Base-by-base conservation (phyloP, 2,888 invertebrate species). In the Dicyrtoma fusca region DNA sequence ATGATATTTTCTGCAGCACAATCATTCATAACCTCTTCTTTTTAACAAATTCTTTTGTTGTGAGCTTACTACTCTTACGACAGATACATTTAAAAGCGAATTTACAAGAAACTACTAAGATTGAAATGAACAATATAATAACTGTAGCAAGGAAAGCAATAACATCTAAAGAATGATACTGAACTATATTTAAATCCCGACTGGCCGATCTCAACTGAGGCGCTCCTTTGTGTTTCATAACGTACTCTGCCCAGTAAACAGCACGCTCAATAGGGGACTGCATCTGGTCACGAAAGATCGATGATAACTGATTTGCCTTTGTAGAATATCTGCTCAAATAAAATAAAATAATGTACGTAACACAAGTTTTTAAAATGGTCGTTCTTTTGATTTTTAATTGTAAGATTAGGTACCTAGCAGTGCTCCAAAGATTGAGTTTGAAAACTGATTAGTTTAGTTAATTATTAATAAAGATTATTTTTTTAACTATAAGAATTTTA, bases 101-200 rank as follows among this genome's bases (percentile, higher is more conserved):
- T 59, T 25, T 26, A 59, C 26, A 14, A 14, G 17, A 26, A 8
- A 26, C 13, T 23, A 8, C 14, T 34, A 34, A 17, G 5, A 59
- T 13, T 34, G 8, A 21, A 59, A 23, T 25, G n/a, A 59, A 13
- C n/a, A 6, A 23, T 11, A 21, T 1, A n/a, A 59, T 13, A 26
- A 59, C 25, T 21, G 23, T 4, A 23, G 26, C 42, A n/a, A 61
- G 19, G 2, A 61, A 42, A 61, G 26, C 44, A n/a, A 26, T 23
- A n/a, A 61, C 61, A 61, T 61, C 61, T 42, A 61, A 11, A 17
- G 61, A 61, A n/a, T 42, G 61, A 17, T 61, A 61, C 19, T 61
- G 61, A 11, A 61, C 10, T 1, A 17, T 11, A 17, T 61, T 61
- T n/a, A 61, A 17, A 17, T 61, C 19, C 19, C 61, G 13, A 17